These are phyloP conservation scores for Pocillopora verrucosa DNA, from an alignment of 64 coral and sea anemone genomes.

Conservation along the genomic window DNA sequence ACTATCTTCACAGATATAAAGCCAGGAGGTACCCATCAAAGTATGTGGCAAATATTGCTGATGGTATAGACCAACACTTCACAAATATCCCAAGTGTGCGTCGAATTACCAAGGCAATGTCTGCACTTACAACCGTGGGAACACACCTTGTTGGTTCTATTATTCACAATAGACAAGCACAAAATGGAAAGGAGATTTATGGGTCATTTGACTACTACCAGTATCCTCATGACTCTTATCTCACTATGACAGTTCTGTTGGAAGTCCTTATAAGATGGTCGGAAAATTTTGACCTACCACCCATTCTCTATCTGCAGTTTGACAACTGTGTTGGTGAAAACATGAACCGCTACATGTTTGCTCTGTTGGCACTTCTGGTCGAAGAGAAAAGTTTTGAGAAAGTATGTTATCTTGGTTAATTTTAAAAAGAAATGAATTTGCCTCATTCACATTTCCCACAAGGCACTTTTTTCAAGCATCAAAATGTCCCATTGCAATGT, in stretches of 20 bases:
- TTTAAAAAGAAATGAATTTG: no score
- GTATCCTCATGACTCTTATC: slow-evolving; percentile 55
- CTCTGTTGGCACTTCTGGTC: slow-evolving; percentile 1
- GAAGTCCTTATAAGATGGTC: slow-evolving; percentile 27
- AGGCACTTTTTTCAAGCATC: not conserved
- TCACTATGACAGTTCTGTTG: slow-evolving; percentile 33
- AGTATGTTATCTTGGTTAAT: not conserved
- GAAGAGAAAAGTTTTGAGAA: slow-evolving; percentile 25
- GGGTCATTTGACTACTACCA: slow-evolving; percentile 65
- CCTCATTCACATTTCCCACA: not conserved
- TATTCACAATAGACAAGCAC: slow-evolving; percentile 43
- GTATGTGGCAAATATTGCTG: slow-evolving; percentile 34
- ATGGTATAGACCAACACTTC: slow-evolving; percentile 59
- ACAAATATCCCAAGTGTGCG: slow-evolving; percentile 41
- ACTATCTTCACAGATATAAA: slow-evolving; percentile 43
- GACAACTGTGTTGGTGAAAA: slow-evolving; percentile 28
- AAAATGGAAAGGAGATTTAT: slow-evolving; percentile 52
- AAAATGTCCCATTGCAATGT: no score
- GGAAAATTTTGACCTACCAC: not conserved
- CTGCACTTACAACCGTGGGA: slow-evolving; percentile 1
- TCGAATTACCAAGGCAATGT: slow-evolving; percentile 12
- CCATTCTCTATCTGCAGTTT: slow-evolving; percentile 23
- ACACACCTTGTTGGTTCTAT: slow-evolving; percentile 48
- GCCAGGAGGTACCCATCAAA: slow-evolving; percentile 35
- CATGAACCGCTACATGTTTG: no score